Percentiles rank a stretch among this genome's conserved stretches.
phyloP scores from a whole-genome alignment of 2,797 vertebrate species.

The Pipistrellus nathusii region DNA sequence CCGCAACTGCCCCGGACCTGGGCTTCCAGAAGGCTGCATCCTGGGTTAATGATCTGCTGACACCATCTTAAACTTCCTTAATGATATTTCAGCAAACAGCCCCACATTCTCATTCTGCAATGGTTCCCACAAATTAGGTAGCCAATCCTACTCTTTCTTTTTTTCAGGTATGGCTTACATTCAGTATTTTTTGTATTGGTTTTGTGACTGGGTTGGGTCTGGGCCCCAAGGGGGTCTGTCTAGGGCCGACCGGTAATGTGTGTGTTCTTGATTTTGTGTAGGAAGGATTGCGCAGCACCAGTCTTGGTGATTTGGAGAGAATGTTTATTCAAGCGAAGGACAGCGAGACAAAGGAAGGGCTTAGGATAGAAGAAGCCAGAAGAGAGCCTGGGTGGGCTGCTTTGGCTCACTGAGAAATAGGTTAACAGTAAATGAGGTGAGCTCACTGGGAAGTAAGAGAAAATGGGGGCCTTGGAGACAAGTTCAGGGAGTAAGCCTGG shows the following conservation, averaged over 20 bases:
- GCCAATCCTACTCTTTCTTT: neutral
- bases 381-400: neutral
- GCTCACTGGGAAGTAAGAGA: neutral
- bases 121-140: neutral
- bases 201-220: neutral
- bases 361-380: neutral
- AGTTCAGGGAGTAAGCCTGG: neutral
- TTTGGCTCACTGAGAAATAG: neutral
- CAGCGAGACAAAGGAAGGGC: neutral
- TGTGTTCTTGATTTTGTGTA: neutral
- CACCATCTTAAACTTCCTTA: neutral
- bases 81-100: neutral
- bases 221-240: neutral
- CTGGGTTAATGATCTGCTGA: neutral
- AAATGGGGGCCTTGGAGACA: neutral
- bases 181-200: neutral
- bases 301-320: neutral
- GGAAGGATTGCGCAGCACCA: neutral
- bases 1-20: neutral
- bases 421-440: neutral
- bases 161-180: neutral
- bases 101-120: neutral
- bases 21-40: fast-evolving
- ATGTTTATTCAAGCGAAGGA: neutral
- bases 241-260: neutral